Evolutionary conservation across 1,140 invertebrate genomes (phyloP), one percentile per base, ranked within the genome.

Genomic region (Heliconius melpomene): DNA sequence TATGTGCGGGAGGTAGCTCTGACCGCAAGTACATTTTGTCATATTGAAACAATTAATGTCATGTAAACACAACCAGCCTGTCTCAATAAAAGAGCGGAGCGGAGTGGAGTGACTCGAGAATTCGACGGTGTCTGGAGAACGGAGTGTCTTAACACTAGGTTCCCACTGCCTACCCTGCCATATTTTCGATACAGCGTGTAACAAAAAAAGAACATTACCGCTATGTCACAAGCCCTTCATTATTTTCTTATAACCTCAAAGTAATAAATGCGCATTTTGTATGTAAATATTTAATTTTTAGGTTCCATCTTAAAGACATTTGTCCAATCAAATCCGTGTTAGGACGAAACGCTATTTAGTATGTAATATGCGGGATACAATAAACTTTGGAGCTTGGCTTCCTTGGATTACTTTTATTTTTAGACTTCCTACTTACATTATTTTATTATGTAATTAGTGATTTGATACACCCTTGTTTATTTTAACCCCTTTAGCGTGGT

Each of bases 221-320:
- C 13, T 29, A 26, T 26, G 9, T 16, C 23, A 29, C 23, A 26
- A 66, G 60, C 8, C 26, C 9, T 11, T 29, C 11, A 66, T 66
- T 66, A 66, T 66, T 66, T 66, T 29, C 60, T 29, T 66, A 26
- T 66, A 16, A 66, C 9, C 60, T 66, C 6, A 66, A 66, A 26
- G 26, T 16, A 66, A 66, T 66, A 66, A 66, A 66, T 66, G 26
- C n/a, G 23, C 26, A 29, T 66, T 66, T 66, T 66, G 11, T 66
- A 66, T 66, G 60, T 2, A 66, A 66, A 66, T 66, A 66, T 29
- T 26, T 66, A 66, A 66, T 29, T 66, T 66, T 66, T 66, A 66
- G 23, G 60, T 26, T 16, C 23, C 23, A 66, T 66, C 60, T 66
- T 66, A 66, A 66, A 66, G 60, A 29, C 60, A 29, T 66, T 66